These are phyloP conservation scores for Ferrisia virgata DNA, from an alignment of 2,888 invertebrate species.

Conservation along the genomic window DNA sequence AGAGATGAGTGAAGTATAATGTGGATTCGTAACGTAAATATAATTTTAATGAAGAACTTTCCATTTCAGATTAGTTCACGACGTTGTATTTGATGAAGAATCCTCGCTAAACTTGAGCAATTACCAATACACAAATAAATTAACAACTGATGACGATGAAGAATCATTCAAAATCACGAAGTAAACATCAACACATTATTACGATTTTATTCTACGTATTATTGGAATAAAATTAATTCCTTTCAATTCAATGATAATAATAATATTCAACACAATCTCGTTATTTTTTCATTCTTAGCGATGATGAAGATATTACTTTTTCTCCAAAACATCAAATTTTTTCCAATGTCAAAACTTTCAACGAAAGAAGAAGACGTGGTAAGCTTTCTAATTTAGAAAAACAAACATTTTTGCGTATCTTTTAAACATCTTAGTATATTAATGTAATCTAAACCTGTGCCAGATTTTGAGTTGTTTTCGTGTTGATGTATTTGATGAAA, in stretches of 20 bases:
- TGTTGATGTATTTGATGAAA: no score
- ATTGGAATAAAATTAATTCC: no score
- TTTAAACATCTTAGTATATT: no score
- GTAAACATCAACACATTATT: background rate
- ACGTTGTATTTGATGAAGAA: conserved; percentile 76
- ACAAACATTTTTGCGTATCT: background rate
- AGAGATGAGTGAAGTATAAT: no score
- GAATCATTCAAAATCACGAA: background rate
- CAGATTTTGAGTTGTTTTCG: no score
- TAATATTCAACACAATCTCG: no score
- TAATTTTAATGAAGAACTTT: no score
- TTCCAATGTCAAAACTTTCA: background rate
- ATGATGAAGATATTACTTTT: background rate
- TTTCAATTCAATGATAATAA: no score
- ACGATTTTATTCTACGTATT: no score
- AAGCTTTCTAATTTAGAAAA: background rate
- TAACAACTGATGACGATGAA: background rate
- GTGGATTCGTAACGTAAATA: no score
- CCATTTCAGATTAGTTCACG: conserved; percentile 72
- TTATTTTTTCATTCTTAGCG: background rate
- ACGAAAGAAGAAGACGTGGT: background rate
- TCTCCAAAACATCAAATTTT: conserved; percentile 7
- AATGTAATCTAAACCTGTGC: no score
- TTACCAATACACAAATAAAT: background rate
- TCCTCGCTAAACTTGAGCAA: conserved; percentile 59